phyloP scores from a whole-genome alignment of 2,113 vertebrate genomes.

The Gymnogyps californianus region DNA sequence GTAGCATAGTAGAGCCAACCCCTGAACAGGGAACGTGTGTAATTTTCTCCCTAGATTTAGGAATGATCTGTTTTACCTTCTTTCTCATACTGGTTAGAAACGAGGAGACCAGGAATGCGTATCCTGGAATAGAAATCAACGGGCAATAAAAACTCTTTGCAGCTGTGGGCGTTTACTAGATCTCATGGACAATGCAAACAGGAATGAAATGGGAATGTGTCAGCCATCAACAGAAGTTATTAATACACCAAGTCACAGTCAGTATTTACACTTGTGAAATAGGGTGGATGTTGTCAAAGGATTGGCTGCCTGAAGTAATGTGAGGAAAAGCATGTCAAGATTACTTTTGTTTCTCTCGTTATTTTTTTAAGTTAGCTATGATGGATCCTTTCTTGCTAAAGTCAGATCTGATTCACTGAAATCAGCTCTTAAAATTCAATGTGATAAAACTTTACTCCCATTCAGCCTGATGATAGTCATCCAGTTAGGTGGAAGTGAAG shows the following conservation, averaged over 20 bases:
- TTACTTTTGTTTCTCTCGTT: background rate
- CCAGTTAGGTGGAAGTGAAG: background rate
- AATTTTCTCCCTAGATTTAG: background rate
- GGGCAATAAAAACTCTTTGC: background rate
- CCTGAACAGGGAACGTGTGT: background rate
- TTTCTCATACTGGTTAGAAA: background rate
- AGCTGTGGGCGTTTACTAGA: background rate
- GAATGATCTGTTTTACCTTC: background rate
- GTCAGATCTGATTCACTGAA: background rate
- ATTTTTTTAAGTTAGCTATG: background rate
- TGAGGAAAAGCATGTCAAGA: background rate
- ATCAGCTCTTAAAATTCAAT: background rate
- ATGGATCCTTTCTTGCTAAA: background rate
- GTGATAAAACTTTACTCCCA: background rate
- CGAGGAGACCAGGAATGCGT: background rate
- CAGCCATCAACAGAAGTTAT: background rate
- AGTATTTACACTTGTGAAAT: background rate
- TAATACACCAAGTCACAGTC: background rate
- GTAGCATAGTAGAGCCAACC: background rate
- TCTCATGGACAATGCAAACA: background rate
- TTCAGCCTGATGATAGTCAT: background rate
- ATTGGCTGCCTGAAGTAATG: background rate
- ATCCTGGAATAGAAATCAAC: background rate
- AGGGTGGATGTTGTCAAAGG: background rate
- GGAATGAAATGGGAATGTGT: background rate